These are phyloP conservation scores for Lepetodrilus schrolli DNA, from an alignment of 2,888 invertebrate species.

Conservation along the genomic window DNA sequence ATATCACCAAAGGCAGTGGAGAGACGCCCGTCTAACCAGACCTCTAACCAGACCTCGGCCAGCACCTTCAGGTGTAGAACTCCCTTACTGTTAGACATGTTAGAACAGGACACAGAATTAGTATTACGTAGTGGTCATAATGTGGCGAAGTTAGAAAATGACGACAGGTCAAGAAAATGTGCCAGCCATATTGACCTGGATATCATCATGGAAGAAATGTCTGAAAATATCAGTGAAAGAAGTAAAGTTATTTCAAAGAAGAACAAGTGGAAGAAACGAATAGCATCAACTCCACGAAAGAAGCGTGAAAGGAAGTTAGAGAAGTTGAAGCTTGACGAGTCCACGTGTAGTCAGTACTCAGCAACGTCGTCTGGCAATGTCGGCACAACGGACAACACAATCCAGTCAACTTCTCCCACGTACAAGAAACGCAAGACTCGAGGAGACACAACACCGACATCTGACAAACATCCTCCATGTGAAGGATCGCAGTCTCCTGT, in stretches of 20 bases:
- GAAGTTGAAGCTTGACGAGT: slow-evolving; percentile 4
- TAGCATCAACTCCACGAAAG: background rate
- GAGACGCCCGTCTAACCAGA: no score
- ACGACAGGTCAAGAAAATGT: no score
- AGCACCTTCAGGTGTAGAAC: no score
- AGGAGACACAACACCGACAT: background rate
- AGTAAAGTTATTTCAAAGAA: background rate
- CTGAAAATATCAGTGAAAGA: no score
- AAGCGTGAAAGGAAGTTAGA: background rate
- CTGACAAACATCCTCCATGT: background rate
- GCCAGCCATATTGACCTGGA: no score
- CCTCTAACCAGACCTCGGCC: no score
- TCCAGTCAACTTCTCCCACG: background rate
- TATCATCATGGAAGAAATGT: no score
- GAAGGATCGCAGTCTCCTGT: background rate
- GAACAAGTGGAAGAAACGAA: background rate
- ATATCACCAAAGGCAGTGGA: no score
- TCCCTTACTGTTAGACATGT: no score
- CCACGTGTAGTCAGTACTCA: background rate
- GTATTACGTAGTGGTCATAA: background rate
- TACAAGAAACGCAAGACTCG: background rate
- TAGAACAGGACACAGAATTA: background rate
- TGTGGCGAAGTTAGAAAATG: no score
- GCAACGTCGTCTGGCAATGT: no score
- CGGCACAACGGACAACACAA: no score